Conservation (phyloP, 2,113 vertebrate genomes). For the Cygnus buccinator region DNA sequence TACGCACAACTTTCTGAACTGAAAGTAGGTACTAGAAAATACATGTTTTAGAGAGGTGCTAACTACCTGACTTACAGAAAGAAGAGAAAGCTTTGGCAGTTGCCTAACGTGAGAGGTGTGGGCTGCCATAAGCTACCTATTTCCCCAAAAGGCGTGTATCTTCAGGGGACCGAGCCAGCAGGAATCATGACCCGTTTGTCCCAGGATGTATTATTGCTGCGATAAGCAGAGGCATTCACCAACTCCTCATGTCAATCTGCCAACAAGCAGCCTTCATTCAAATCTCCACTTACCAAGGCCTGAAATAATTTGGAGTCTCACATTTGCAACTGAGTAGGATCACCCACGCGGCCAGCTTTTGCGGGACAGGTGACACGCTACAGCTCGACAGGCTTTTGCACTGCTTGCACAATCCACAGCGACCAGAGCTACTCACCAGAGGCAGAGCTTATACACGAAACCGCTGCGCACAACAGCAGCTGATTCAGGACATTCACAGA, state of each 20-base stretch:
- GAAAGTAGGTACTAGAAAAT: neutral
- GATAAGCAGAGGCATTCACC: neutral
- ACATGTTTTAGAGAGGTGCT: fast-evolving
- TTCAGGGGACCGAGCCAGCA: neutral
- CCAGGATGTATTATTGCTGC: neutral
- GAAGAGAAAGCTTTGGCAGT: neutral
- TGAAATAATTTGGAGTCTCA: neutral
- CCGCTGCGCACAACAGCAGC: neutral
- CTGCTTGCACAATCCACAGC: no score
- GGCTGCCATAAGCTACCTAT: neutral
- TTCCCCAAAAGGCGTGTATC: neutral
- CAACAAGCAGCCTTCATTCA: neutral
- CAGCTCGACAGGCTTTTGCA: fast-evolving
- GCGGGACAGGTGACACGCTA: neutral
- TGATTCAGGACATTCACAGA: fast-evolving
- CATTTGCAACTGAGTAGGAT: neutral
- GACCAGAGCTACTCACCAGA: neutral
- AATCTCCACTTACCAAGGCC: neutral
- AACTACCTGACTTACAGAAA: neutral
- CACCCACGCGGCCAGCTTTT: neutral
- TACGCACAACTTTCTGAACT: neutral
- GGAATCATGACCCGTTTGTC: neutral
- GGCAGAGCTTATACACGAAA: neutral
- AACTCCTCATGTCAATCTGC: neutral
- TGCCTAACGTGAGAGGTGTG: neutral